phyloP scores from a whole-genome alignment of 2,888 invertebrate genomes.

The Cyrtodaria siliqua region DNA sequence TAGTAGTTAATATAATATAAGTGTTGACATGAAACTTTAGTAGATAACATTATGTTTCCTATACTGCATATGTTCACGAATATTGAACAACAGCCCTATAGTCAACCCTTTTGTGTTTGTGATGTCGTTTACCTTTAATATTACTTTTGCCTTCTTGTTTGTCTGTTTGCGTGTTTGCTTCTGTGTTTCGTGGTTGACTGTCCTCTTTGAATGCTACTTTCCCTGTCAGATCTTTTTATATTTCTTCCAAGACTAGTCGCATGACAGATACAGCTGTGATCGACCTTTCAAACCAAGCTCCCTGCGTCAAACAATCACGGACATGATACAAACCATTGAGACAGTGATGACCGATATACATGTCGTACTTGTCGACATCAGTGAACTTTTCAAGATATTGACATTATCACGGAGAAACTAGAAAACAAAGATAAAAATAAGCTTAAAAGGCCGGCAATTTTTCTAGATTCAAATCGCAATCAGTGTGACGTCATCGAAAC shows the following conservation, averaged over 20 bases:
- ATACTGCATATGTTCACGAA: not conserved
- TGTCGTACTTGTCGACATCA: conserved; percentile 41
- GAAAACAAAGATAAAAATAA: conserved; percentile 25
- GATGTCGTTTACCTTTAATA: too few species aligned
- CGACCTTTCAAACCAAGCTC: conserved; percentile 1
- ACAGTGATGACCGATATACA: conserved; percentile 49
- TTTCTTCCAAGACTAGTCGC: not conserved
- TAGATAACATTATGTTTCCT: too few species aligned
- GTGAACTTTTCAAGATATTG: conserved; percentile 39
- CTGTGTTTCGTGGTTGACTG: too few species aligned
- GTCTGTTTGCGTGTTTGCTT: too few species aligned
- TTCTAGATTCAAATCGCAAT: conserved; percentile 45
- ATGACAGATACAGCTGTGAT: not conserved
- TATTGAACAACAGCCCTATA: not conserved
- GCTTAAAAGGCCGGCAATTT: conserved; percentile 1
- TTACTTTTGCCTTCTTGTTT: too few species aligned
- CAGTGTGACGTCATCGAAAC: conserved; percentile 33
- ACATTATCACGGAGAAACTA: conserved; percentile 31
- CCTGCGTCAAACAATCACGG: conserved; percentile 30
- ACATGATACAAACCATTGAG: conserved; percentile 50
- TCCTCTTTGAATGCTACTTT: too few species aligned
- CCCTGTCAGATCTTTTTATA: too few species aligned
- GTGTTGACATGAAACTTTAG: too few species aligned
- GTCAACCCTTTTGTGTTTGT: too few species aligned
- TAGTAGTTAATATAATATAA: too few species aligned